phyloP scores from a whole-genome alignment of 2,113 vertebrate species.

The Syrrhaptes paradoxus region DNA sequence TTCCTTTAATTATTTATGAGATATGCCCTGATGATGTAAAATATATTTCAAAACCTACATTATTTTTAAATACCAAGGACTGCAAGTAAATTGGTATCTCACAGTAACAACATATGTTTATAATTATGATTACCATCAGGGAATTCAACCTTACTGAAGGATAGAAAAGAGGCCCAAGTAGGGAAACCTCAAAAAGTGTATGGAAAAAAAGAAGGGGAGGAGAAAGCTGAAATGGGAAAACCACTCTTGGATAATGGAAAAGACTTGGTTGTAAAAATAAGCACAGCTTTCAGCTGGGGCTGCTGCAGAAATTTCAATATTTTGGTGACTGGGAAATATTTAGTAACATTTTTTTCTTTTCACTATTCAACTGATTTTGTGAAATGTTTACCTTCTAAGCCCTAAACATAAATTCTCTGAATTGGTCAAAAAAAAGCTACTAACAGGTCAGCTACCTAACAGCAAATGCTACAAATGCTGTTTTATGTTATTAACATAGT shows the following conservation, averaged over 20 bases:
- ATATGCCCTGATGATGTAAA: slow-evolving; percentile 59
- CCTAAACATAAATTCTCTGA: neutral
- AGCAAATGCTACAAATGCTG: neutral
- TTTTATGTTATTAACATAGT: neutral
- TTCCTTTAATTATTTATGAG: slow-evolving; percentile 48
- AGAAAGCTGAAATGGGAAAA: slow-evolving; percentile 53
- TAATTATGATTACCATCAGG: slow-evolving; percentile 79
- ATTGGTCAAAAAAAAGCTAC: neutral
- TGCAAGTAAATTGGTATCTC: slow-evolving; percentile 71
- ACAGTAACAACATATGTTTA: slow-evolving; percentile 79
- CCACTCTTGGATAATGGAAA: slow-evolving; percentile 57
- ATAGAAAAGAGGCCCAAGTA: slow-evolving; percentile 68
- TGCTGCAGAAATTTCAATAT: slow-evolving; percentile 27
- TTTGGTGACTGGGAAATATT: slow-evolving; percentile 42
- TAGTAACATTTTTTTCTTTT: slow-evolving; percentile 17
- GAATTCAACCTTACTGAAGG: slow-evolving; percentile 75
- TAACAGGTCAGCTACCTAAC: neutral
- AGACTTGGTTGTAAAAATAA: slow-evolving; percentile 57
- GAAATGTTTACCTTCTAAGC: neutral
- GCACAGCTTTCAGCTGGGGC: slow-evolving; percentile 21
- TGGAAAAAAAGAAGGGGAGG: slow-evolving; percentile 16
- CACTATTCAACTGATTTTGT: neutral
- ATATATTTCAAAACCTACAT: slow-evolving; percentile 42
- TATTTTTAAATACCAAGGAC: slow-evolving; percentile 34
- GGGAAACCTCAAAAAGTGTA: slow-evolving; percentile 63